Evolutionary conservation across 1,140 invertebrate genomes (phyloP).

Genomic region (Triops longicaudatus): DNA sequence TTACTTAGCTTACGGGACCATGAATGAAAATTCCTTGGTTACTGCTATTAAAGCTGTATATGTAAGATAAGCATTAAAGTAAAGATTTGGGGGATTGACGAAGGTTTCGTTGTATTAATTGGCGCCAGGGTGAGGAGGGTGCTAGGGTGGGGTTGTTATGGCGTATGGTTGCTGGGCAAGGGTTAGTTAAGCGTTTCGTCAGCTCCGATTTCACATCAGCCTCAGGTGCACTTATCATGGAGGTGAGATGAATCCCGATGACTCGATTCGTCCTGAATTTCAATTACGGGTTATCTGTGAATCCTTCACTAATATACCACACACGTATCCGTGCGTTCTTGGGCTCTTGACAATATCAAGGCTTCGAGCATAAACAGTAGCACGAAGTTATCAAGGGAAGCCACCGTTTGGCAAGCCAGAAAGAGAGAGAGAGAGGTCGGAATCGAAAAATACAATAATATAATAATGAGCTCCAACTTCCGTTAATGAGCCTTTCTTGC

Average conservation of each 20-base stretch:
- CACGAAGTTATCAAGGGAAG: background rate
- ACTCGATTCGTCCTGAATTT: background rate
- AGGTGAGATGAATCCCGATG: background rate
- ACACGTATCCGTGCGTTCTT: background rate
- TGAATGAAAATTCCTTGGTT: too few species aligned
- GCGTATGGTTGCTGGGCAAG: background rate
- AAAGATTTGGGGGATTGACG: too few species aligned
- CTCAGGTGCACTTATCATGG: constrained; percentile 11
- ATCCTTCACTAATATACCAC: background rate
- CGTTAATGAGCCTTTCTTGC: too few species aligned
- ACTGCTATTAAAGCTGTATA: too few species aligned
- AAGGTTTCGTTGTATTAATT: too few species aligned
- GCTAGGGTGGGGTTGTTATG: background rate
- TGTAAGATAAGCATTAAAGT: too few species aligned
- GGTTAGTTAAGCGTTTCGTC: background rate
- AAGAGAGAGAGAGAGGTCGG: too few species aligned
- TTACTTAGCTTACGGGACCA: too few species aligned
- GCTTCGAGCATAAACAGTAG: background rate
- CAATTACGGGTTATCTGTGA: background rate
- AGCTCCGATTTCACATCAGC: background rate
- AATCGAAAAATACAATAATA: too few species aligned
- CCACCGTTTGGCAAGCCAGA: too few species aligned
- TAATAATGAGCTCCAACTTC: too few species aligned
- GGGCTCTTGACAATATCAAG: background rate
- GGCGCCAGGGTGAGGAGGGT: background rate